Evolutionary conservation across 1,140 invertebrate genomes (phyloP).

Genomic region (Coenobita brevimanus): DNA sequence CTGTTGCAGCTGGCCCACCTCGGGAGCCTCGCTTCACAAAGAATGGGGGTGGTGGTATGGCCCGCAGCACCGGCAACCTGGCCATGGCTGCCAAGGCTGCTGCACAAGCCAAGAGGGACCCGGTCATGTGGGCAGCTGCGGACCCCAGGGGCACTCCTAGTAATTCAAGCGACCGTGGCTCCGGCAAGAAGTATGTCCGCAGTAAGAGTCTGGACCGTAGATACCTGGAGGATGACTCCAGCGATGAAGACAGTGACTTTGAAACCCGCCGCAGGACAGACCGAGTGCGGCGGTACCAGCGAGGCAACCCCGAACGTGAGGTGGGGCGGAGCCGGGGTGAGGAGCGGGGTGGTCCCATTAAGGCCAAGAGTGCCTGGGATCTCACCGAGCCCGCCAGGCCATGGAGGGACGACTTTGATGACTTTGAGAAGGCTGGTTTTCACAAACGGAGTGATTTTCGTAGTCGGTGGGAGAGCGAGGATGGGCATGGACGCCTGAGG

Average conservation of each 20-base stretch:
- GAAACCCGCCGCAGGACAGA: conserved; percentile 64
- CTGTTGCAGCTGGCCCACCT: not conserved
- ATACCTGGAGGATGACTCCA: conserved; percentile 63
- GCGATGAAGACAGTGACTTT: conserved; percentile 68
- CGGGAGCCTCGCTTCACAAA: conserved; percentile 52
- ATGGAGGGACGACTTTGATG: conserved; percentile 38
- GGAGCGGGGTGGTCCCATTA: conserved; percentile 22
- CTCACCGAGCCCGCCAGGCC: conserved; percentile 26
- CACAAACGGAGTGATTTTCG: conserved; percentile 58
- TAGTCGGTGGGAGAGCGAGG: conserved; percentile 59
- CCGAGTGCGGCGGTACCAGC: conserved; percentile 57
- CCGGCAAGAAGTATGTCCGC: conserved; percentile 57
- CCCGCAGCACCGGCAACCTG: conserved; percentile 45
- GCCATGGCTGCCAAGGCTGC: conserved; percentile 40
- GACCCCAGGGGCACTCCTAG: conserved; percentile 26
- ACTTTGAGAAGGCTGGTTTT: conserved; percentile 46
- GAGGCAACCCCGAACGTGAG: conserved; percentile 63
- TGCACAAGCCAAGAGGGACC: conserved; percentile 25
- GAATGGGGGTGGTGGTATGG: not conserved
- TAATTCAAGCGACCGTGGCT: conserved; percentile 9
- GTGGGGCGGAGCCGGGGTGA: conserved; percentile 21
- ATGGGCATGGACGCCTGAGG: conserved; percentile 34
- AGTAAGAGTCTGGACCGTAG: conserved; percentile 68
- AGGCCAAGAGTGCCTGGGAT: conserved; percentile 68
- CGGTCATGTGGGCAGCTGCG: conserved; percentile 5